Base-by-base conservation (phyloP, 2,888 invertebrate genomes). In the Oscheius sp. region DNA sequence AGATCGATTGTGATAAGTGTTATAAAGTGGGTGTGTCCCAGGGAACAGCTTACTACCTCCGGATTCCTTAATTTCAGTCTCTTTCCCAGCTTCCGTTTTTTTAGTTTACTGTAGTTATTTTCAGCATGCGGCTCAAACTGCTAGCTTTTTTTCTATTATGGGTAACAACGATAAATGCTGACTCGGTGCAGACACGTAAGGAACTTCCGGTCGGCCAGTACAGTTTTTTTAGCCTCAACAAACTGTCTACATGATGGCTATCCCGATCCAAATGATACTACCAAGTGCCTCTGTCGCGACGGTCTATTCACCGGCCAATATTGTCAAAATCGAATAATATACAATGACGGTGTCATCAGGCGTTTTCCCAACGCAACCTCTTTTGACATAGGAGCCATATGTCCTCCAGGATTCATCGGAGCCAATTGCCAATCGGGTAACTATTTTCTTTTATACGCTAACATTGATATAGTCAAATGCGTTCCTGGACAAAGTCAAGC, bases 231-330 rank as follows among this genome's bases (percentile, higher is more conserved):
- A 43, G 16, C n/a, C 21, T 6, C 25, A 5, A 23, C 7, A 35
- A 69, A 52, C 21, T 69, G 69, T 25, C 27, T 52, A 27, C 70
- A 70, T 29, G 70, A 70, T 25, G 70, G 70, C 2, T 70, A 45
- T 49, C 23, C 49, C n/a, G 13, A 7, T 9, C 35, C 35, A 35
- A 9, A 3, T 35, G 35, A 35, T 35, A 9, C 5, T 35, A 35
- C 35, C 35, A 35, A 35, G 35, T 70, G 70, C 25, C 0, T 18
- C 1, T 70, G 70, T 59, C 58, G 35, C 5, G 18, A 43, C 7
- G 49, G 59, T 2, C 21, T 29, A 9, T 70, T 59, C n/a, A 6
- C 25, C 12, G 59, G 59, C 1, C 0, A 16, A 18, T 12, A 27
- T 7, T 70, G 70, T 29, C 7, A 70, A 45, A 59, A 9, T 7